These are phyloP conservation scores for Trachelus tabidus DNA, from an alignment of 2,888 invertebrate genomes.

Conservation along the genomic window DNA sequence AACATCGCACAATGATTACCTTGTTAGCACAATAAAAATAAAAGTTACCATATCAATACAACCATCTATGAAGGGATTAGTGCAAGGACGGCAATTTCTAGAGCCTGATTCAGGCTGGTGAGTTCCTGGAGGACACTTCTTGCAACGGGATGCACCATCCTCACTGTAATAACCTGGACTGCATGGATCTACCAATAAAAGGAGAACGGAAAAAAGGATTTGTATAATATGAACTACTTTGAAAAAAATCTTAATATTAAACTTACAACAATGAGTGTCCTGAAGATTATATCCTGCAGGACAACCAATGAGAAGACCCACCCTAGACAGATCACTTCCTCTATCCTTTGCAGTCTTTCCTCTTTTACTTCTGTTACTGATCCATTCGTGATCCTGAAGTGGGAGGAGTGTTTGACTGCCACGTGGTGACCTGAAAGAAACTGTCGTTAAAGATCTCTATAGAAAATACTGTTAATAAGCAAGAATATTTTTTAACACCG, in stretches of 20 bases:
- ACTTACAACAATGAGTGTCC: slow-evolving; percentile 50
- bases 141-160: slow-evolving; percentile 49
- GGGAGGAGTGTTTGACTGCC: slow-evolving; percentile 46
- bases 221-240: slow-evolving; percentile 10
- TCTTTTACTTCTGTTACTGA: slow-evolving; percentile 30
- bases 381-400: slow-evolving; percentile 26
- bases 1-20: neutral
- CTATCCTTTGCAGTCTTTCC: slow-evolving; percentile 30
- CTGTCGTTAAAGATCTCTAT: slow-evolving; percentile 56
- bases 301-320: slow-evolving; percentile 51
- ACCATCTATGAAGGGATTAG: slow-evolving; percentile 52
- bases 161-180: slow-evolving; percentile 50
- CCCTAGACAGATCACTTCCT: slow-evolving; percentile 16
- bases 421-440: slow-evolving; percentile 54
- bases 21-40: slow-evolving; percentile 8
- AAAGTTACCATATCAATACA: slow-evolving; percentile 48
- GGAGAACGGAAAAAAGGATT: neutral
- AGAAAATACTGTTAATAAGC: slow-evolving; percentile 43
- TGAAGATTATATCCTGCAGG: slow-evolving; percentile 53
- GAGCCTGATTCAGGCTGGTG: slow-evolving; percentile 51
- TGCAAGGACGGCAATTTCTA: slow-evolving; percentile 48
- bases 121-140: slow-evolving; percentile 49
- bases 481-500: neutral
- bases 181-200: slow-evolving; percentile 47
- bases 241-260: slow-evolving; percentile 18